phyloP scores from a whole-genome alignment of 2,888 invertebrate species.

The Metalampra italica region DNA sequence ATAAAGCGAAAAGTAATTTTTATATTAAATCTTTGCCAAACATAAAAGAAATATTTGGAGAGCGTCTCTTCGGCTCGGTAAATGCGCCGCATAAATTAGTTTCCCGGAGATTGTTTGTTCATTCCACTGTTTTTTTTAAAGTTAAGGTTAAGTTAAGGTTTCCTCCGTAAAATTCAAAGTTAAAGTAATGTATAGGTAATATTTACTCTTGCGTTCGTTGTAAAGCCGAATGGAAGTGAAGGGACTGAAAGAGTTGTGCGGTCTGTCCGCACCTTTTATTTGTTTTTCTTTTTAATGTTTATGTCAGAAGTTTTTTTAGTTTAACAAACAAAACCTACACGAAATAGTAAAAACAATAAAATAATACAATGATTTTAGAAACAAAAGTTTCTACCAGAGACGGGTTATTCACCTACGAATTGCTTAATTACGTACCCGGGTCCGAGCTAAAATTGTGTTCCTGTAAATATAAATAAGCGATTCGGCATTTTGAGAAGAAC shows the following conservation, averaged over 20 bases:
- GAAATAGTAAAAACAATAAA: slow-evolving; percentile 14
- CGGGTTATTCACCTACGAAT: slow-evolving; percentile 21
- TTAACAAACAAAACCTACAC: slow-evolving; percentile 15
- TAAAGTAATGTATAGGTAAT: no score
- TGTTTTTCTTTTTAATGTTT: slow-evolving; percentile 57
- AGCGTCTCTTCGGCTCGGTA: slow-evolving; percentile 49
- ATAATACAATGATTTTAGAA: slow-evolving; percentile 3
- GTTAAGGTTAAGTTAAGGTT: no score
- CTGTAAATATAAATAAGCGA: no score
- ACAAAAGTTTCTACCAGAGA: background rate
- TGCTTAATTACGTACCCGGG: slow-evolving; percentile 33
- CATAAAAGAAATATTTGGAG: slow-evolving; percentile 65
- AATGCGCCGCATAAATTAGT: slow-evolving; percentile 74
- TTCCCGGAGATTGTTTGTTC: slow-evolving; percentile 71
- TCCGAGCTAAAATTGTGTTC: slow-evolving; percentile 1
- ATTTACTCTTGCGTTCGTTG: no score
- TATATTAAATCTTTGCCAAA: slow-evolving; percentile 72
- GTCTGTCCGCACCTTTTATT: no score
- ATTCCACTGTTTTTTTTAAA: slow-evolving; percentile 52
- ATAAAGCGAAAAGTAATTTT: slow-evolving; percentile 74
- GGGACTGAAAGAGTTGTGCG: no score
- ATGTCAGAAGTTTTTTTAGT: slow-evolving; percentile 53
- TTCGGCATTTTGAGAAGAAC: slow-evolving; percentile 22
- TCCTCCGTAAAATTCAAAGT: no score
- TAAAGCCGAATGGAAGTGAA: no score